Evolutionary conservation across 2,113 vertebrate genomes (phyloP).

Genomic region (Rhinolophus ferrumequinum): DNA sequence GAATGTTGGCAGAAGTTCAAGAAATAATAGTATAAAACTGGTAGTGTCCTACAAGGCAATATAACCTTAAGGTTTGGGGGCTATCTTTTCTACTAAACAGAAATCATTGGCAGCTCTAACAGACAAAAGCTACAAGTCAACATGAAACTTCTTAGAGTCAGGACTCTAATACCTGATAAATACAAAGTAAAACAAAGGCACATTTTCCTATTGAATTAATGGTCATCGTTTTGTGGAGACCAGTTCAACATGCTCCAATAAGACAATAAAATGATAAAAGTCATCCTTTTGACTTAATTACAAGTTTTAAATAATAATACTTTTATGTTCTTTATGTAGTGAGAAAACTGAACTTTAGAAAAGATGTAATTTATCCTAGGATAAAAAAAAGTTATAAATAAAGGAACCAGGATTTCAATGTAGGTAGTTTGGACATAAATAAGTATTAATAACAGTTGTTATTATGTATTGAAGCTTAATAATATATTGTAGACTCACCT

Average conservation of each 20-base stretch:
- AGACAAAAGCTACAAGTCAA: background rate
- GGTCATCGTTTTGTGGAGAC: background rate
- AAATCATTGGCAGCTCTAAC: background rate
- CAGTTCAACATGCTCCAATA: background rate
- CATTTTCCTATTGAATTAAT: background rate
- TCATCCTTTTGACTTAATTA: background rate
- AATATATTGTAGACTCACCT: background rate
- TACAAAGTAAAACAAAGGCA: background rate
- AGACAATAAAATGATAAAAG: background rate
- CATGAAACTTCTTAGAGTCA: background rate
- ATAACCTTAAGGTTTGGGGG: background rate
- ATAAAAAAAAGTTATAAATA: background rate
- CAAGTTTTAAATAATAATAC: constrained; percentile 4
- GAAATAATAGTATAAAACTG: background rate
- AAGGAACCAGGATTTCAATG: constrained; percentile 5
- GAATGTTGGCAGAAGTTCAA: background rate
- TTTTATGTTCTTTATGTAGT: background rate
- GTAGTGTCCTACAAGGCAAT: background rate
- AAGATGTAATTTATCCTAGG: background rate
- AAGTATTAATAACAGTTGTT: background rate
- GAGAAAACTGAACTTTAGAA: constrained; percentile 10
- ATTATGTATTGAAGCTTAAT: background rate
- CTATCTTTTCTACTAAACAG: background rate
- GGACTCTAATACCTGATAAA: background rate
- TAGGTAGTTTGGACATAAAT: background rate